These are phyloP conservation scores for Rhabdomys pumilio DNA, from an alignment of 2,797 vertebrate genomes.

Conservation along the genomic window DNA sequence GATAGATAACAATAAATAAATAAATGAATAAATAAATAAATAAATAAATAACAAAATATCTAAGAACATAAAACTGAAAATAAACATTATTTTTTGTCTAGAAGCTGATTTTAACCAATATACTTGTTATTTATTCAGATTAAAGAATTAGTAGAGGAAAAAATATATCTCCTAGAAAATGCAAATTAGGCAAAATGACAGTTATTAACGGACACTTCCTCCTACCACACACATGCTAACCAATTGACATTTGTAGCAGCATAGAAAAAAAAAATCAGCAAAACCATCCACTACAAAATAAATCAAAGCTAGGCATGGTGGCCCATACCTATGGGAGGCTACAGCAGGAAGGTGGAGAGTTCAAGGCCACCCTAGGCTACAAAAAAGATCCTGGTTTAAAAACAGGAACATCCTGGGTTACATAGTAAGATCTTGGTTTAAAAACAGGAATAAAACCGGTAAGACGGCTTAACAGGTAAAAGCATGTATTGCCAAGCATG, in stretches of 20 bases:
- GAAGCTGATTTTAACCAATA: neutral
- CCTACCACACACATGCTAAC: neutral
- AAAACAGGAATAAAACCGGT: neutral
- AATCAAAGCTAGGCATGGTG: neutral
- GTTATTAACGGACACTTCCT: neutral
- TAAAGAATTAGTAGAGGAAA: neutral
- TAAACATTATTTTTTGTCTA: slow-evolving; percentile 44
- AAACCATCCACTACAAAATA: neutral
- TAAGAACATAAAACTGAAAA: slow-evolving; percentile 11
- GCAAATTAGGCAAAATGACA: neutral
- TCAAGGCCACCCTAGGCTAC: neutral
- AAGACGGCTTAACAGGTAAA: neutral
- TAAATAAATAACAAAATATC: neutral
- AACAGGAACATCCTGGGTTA: neutral
- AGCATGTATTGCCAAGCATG: neutral
- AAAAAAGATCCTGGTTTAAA: neutral
- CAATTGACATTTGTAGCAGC: neutral
- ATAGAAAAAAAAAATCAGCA: neutral
- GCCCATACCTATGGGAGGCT: neutral
- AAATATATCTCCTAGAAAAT: neutral
- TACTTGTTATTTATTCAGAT: neutral
- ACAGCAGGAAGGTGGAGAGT: neutral
- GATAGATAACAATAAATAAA: neutral
- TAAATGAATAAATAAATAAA: neutral
- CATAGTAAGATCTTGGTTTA: too few relatives aligned